phyloP scores from a whole-genome alignment of 2,888 invertebrate genomes.

The Xestia c-nigrum region DNA sequence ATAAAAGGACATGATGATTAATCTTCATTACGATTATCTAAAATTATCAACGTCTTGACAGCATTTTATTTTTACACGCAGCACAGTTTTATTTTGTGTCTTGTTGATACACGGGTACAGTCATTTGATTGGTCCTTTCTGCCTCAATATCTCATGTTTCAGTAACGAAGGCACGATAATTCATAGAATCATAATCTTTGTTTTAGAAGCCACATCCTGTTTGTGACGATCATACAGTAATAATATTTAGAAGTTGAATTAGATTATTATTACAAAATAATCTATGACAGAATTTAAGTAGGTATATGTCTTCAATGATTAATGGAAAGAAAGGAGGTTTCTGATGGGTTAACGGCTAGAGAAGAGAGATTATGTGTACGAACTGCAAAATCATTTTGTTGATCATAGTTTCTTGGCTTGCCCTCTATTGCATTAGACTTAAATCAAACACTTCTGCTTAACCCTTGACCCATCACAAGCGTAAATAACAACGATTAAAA shows the following conservation, averaged over 20 bases:
- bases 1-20: slow-evolving; percentile 15
- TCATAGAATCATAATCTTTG: slow-evolving; percentile 39
- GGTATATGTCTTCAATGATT: no score
- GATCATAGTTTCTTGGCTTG: neutral
- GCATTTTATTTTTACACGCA: neutral
- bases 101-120: neutral
- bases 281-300: no score
- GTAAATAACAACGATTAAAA: slow-evolving; percentile 11
- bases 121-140: neutral
- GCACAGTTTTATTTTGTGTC: neutral
- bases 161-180: slow-evolving; percentile 9
- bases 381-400: neutral
- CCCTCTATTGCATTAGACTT: neutral
- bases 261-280: no score
- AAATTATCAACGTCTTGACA: slow-evolving; percentile 10
- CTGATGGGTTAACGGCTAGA: no score
- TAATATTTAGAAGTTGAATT: neutral
- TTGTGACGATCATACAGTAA: neutral
- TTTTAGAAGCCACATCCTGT: slow-evolving; percentile 28
- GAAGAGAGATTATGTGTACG: neutral
- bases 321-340: no score
- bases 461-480: neutral
- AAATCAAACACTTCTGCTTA: neutral
- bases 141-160: neutral
- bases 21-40: neutral